Conservation (phyloP, 2,888 invertebrate species). For the Andrena minutula region DNA sequence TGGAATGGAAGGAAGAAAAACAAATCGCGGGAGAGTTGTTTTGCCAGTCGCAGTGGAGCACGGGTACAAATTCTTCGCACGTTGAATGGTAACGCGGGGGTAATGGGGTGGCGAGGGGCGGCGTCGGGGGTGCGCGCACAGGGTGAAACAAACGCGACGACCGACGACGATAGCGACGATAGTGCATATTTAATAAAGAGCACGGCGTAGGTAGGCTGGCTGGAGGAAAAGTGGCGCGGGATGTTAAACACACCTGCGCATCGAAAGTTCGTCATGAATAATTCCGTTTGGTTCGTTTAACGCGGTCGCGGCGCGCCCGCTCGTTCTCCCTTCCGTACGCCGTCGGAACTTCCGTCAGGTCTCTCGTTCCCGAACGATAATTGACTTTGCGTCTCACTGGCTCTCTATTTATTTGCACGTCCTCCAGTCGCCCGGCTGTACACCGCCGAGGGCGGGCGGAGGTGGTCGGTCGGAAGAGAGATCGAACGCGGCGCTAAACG, state of each 20-base stretch:
- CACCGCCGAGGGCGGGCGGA: not conserved
- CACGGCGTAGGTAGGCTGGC: slow-evolving; percentile 16
- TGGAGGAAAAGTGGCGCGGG: slow-evolving; percentile 49
- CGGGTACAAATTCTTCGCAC: slow-evolving; percentile 17
- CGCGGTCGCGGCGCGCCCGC: slow-evolving; percentile 27
- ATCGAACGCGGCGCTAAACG: slow-evolving; percentile 47
- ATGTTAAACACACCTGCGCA: slow-evolving; percentile 67
- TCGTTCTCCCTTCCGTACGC: not conserved
- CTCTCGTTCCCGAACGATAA: slow-evolving; percentile 45
- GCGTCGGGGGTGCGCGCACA: not conserved
- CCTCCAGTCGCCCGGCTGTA: not conserved
- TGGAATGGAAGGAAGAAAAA: not conserved
- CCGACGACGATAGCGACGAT: slow-evolving; percentile 28
- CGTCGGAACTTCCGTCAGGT: slow-evolving; percentile 44
- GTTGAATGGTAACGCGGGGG: slow-evolving; percentile 14
- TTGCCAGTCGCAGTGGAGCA: not conserved
- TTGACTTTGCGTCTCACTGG: slow-evolving; percentile 66
- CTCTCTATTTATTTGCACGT: slow-evolving; percentile 63
- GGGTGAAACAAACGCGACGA: slow-evolving; percentile 21
- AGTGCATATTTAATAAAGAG: slow-evolving; percentile 61
- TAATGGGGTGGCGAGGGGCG: slow-evolving; percentile 2
- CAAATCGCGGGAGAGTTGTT: not conserved
- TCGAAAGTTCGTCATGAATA: slow-evolving; percentile 72
- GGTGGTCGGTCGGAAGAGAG: slow-evolving; percentile 1
- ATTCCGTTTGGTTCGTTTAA: slow-evolving; percentile 68